A percentile compares a stretch with the other conserved stretches of the same genome.
Conservation (phyloP, 2,888 invertebrate species). For the Lissocephala sabroskyi region DNA sequence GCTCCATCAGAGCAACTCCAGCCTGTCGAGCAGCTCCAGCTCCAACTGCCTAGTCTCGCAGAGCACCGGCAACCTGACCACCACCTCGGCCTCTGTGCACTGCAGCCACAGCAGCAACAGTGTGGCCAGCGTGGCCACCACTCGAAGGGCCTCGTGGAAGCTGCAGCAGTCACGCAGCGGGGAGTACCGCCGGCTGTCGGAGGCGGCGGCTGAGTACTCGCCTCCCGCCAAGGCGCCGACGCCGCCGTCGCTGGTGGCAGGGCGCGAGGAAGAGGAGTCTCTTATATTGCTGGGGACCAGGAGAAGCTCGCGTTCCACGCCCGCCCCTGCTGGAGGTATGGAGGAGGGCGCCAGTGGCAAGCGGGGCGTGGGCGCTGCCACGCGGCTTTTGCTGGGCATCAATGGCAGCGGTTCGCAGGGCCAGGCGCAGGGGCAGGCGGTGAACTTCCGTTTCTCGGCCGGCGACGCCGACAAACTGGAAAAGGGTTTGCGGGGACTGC, state of each 20-base stretch:
- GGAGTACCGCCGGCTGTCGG: slow-evolving; percentile 65
- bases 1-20: slow-evolving; percentile 42
- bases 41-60: slow-evolving; percentile 45
- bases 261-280: slow-evolving; percentile 44
- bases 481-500: slow-evolving; percentile 75
- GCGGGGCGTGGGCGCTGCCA: slow-evolving; percentile 17
- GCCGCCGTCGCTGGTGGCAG: slow-evolving; percentile 20
- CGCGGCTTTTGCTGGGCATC: slow-evolving; percentile 41
- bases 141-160: slow-evolving; percentile 67
- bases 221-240: slow-evolving; percentile 39
- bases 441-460: slow-evolving; percentile 78
- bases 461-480: slow-evolving; percentile 80
- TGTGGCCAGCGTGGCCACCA: slow-evolving; percentile 38
- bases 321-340: slow-evolving; percentile 23
- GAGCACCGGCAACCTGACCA: slow-evolving; percentile 48
- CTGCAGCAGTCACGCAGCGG: slow-evolving; percentile 51
- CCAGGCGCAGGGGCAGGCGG: slow-evolving; percentile 31
- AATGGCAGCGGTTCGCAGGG: slow-evolving; percentile 9
- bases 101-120: slow-evolving; percentile 42
- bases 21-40: slow-evolving; percentile 54
- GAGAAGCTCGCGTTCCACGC: slow-evolving; percentile 37
- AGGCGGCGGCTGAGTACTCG: slow-evolving; percentile 51
- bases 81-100: slow-evolving; percentile 47
- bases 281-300: slow-evolving; percentile 45
- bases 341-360: slow-evolving; percentile 9